phyloP scores from a whole-genome alignment of 1,140 invertebrate species.

The Oryzaephilus surinamensis region DNA sequence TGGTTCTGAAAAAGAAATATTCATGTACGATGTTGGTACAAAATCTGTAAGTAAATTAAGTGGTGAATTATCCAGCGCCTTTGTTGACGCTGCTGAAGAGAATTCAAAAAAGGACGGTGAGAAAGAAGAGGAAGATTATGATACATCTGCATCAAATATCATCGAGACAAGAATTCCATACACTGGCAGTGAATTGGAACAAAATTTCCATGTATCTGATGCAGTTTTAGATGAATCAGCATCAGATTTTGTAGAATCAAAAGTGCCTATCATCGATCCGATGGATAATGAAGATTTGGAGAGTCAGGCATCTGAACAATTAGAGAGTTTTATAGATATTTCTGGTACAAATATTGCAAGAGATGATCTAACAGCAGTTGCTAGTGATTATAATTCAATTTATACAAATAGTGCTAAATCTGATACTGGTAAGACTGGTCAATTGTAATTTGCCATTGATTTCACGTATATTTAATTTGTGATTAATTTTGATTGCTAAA shows the following conservation, averaged over 20 bases:
- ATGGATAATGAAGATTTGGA: slow-evolving; percentile 14
- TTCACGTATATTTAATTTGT: too few relatives aligned
- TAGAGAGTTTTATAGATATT: slow-evolving; percentile 26
- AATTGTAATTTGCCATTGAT: too few relatives aligned
- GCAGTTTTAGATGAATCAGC: slow-evolving; percentile 17
- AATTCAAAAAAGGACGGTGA: slow-evolving; percentile 22
- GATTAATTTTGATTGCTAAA: too few relatives aligned
- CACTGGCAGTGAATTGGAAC: slow-evolving; percentile 11
- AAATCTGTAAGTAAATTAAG: slow-evolving; percentile 55
- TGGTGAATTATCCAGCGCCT: slow-evolving; percentile 68
- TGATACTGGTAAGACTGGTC: slow-evolving; percentile 4
- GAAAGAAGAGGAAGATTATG: slow-evolving; percentile 4
- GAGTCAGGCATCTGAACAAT: slow-evolving; percentile 22
- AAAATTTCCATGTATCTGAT: neutral
- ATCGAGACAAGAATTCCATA: slow-evolving; percentile 22
- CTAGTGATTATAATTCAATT: slow-evolving; percentile 9
- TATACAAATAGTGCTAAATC: neutral
- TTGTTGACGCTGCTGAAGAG: slow-evolving; percentile 73
- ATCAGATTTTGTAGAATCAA: slow-evolving; percentile 20
- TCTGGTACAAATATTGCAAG: slow-evolving; percentile 17
- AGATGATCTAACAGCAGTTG: slow-evolving; percentile 15
- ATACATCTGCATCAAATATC: slow-evolving; percentile 6
- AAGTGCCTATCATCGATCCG: slow-evolving; percentile 25
- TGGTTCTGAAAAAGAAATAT: slow-evolving; percentile 60
- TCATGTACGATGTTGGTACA: slow-evolving; percentile 68